Conservation (phyloP, 2,888 invertebrate genomes). For the Nematopogon swammerdamellus region DNA sequence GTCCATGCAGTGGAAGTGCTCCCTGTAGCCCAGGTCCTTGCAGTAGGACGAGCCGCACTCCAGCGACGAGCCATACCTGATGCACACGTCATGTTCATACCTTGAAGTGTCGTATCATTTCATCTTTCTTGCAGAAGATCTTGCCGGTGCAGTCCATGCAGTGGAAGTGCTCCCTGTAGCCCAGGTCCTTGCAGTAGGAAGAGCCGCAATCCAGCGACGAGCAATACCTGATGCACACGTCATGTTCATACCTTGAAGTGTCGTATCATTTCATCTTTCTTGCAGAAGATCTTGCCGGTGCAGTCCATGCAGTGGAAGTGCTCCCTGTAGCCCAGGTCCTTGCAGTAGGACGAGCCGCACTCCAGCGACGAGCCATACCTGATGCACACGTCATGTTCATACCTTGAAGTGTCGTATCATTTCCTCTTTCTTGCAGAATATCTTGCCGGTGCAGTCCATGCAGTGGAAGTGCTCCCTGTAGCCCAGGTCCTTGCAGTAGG, state of each 20-base stretch:
- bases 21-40: conserved; percentile 85
- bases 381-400: too few relatives aligned
- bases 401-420: conserved; percentile 94
- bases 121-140: conserved; percentile 97
- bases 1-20: conserved; percentile 90
- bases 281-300: conserved; percentile 83
- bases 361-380: conserved; percentile 75
- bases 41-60: conserved; percentile 85
- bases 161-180: conserved; percentile 94
- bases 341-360: conserved; percentile 82
- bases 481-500: conserved; percentile 83
- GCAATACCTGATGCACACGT: conserved; percentile 66
- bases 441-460: conserved; percentile 66
- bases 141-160: conserved; percentile 70
- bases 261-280: conserved; percentile 98
- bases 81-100: too few relatives aligned
- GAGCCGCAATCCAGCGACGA: conserved; percentile 82
- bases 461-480: conserved; percentile 96
- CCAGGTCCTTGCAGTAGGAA: conserved; percentile 82
- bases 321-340: conserved; percentile 86
- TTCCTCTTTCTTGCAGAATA: conserved; percentile 98
- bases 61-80: conserved; percentile 69
- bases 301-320: conserved; percentile 89
- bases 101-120: conserved; percentile 96
- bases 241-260: conserved; percentile 87